Percentiles rank a stretch among this genome's conserved stretches.
phyloP scores from a whole-genome alignment of 2,113 vertebrate species.

The Malurus cyaneus region DNA sequence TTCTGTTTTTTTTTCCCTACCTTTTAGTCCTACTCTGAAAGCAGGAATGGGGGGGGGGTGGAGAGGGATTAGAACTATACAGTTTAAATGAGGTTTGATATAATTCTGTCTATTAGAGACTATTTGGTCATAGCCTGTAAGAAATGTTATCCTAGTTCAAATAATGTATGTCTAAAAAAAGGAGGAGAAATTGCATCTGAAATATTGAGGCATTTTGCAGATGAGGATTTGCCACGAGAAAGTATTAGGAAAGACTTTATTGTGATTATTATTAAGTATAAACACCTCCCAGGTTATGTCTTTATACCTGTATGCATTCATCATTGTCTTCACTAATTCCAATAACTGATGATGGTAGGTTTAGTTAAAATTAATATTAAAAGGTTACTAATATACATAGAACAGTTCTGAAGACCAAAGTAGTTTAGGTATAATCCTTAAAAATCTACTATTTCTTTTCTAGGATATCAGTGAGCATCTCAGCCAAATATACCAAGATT shows the following conservation, averaged over 20 bases:
- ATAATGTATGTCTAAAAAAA: not conserved
- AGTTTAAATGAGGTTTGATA: not conserved
- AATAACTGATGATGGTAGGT: not conserved
- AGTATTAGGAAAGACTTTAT: not conserved
- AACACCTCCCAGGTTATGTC: not conserved
- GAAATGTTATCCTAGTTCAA: not conserved
- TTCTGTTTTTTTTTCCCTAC: not conserved
- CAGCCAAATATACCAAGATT: not conserved
- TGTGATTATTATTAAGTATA: not conserved
- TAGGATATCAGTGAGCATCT: not conserved
- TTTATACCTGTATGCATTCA: not conserved
- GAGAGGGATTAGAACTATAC: not conserved
- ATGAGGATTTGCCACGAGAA: not conserved
- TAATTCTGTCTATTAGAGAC: not conserved
- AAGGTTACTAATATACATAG: not conserved
- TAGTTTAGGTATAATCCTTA: not conserved
- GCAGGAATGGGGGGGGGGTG: accelerated
- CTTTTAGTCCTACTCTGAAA: not conserved
- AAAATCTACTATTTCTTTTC: not conserved
- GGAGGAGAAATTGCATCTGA: not conserved
- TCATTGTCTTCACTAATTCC: not conserved
- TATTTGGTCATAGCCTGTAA: not conserved
- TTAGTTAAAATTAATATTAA: not conserved
- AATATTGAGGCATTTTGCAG: not conserved
- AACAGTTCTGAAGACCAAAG: not conserved